Evolutionary conservation across 2,888 invertebrate genomes (phyloP).

Genomic region (Eilema griseolum): DNA sequence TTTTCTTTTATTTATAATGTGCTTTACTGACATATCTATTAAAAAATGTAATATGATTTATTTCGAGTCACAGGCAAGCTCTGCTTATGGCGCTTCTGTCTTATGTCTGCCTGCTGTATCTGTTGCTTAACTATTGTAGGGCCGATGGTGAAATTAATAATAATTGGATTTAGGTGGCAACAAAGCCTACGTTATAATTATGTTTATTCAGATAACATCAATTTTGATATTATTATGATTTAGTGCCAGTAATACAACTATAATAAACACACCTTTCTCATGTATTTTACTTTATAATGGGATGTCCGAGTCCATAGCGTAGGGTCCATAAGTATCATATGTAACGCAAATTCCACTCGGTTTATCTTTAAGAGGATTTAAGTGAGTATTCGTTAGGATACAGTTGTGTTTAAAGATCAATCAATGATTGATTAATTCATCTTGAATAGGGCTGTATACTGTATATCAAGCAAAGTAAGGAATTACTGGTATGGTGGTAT

Average conservation of each 20-base stretch:
- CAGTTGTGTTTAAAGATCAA: no score
- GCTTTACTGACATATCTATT: neutral
- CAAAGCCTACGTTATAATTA: neutral
- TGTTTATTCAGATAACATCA: neutral
- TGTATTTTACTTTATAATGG: neutral
- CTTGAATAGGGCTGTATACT: no score
- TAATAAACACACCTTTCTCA: neutral
- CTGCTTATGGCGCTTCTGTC: neutral
- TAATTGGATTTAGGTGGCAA: neutral
- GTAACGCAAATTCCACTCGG: no score
- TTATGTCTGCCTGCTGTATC: neutral
- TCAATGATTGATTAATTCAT: no score
- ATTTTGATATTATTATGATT: neutral
- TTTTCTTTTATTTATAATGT: no score
- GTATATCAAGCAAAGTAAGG: no score
- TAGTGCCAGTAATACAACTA: neutral
- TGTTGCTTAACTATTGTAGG: neutral
- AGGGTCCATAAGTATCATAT: neutral
- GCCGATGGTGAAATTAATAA: neutral
- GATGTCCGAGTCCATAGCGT: neutral
- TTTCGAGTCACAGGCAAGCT: neutral
- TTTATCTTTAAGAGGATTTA: no score
- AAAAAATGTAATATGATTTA: neutral
- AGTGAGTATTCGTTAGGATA: no score
- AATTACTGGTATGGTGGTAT: no score